phyloP scores from a whole-genome alignment of 2,888 invertebrate species.

The Teinopalpus imperialis region DNA sequence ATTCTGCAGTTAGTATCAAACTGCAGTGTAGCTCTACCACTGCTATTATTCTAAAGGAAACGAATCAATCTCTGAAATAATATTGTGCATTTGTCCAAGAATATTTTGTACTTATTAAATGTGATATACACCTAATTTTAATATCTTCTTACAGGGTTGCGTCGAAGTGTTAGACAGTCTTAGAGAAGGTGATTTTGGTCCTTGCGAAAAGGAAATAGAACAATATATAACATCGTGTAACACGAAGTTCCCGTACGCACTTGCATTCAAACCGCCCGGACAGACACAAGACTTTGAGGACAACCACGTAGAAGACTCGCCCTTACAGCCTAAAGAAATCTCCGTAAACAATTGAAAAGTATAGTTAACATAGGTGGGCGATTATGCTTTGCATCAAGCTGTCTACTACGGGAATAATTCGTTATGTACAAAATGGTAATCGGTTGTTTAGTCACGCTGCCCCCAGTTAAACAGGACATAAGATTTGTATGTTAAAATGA shows the following conservation, averaged over 20 bases:
- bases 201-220: slow-evolving; percentile 85
- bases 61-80: too few relatives aligned
- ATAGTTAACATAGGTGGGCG: slow-evolving; percentile 2
- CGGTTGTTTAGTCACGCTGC: too few relatives aligned
- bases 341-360: slow-evolving; percentile 49
- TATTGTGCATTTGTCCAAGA: too few relatives aligned
- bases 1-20: too few relatives aligned
- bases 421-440: not conserved
- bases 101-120: too few relatives aligned
- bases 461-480: too few relatives aligned
- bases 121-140: too few relatives aligned
- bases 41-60: too few relatives aligned
- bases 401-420: not conserved
- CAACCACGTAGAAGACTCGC: slow-evolving; percentile 44
- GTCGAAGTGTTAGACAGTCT: slow-evolving; percentile 90
- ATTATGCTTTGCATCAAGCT: not conserved
- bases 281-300: slow-evolving; percentile 32
- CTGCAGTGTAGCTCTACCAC: too few relatives aligned
- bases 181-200: slow-evolving; percentile 90
- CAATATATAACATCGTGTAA: slow-evolving; percentile 88
- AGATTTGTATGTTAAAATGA: too few relatives aligned
- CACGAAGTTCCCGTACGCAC: slow-evolving; percentile 89
- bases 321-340: slow-evolving; percentile 51
- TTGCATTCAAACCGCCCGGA: slow-evolving; percentile 83
- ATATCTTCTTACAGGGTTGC: slow-evolving; percentile 86